These are phyloP conservation scores for Toxotes chatareus DNA, from an alignment of 2,113 vertebrate genomes.

Conservation along the genomic window DNA sequence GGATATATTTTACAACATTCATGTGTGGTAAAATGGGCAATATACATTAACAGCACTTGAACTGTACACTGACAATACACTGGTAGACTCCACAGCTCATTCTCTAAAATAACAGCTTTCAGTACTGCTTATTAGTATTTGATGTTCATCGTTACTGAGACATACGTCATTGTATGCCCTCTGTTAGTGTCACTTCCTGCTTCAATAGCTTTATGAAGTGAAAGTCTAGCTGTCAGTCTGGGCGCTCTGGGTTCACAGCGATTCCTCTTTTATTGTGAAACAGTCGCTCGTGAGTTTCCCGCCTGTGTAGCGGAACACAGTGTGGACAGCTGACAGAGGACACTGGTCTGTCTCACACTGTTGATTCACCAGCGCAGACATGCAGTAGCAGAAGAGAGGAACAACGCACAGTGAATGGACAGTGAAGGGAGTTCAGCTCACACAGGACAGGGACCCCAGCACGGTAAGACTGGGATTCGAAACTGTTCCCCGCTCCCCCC, in stretches of 20 bases:
- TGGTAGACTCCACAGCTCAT: too few species aligned
- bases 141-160: too few species aligned
- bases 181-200: too few species aligned
- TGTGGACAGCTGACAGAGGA: neutral
- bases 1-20: neutral
- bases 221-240: too few species aligned
- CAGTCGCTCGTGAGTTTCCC: neutral
- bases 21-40: neutral
- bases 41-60: too few species aligned
- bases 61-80: too few species aligned
- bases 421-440: neutral
- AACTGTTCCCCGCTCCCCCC: too few species aligned
- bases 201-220: neutral
- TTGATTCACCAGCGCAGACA: neutral
- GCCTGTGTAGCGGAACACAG: neutral
- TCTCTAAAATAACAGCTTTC: too few species aligned
- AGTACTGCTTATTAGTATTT: too few species aligned
- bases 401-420: neutral
- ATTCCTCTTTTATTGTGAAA: neutral
- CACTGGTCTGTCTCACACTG: neutral
- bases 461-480: neutral
- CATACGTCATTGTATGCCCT: too few species aligned
- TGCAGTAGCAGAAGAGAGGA: neutral
- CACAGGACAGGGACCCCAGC: neutral
- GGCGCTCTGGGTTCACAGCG: too few species aligned